Percentiles rank a stretch among this genome's conserved stretches.
Evolutionary conservation across 2,888 invertebrate species (phyloP).

Genomic region (Papilio protenor): DNA sequence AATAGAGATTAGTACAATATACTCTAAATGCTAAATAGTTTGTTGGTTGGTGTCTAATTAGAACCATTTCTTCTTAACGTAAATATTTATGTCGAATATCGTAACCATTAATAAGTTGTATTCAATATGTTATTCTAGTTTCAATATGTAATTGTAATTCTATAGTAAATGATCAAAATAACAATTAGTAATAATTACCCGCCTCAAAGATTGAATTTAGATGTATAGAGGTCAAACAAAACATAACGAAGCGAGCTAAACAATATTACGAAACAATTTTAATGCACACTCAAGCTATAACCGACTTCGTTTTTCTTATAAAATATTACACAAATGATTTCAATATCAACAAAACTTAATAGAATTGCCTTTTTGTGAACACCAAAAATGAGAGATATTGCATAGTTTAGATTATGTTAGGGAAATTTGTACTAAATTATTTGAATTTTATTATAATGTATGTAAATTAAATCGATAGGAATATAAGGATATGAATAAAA

Average conservation of each 20-base stretch:
- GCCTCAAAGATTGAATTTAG: background rate
- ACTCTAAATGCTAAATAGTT: background rate
- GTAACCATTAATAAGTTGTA: background rate
- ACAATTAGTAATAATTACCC: background rate
- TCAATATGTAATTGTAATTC: background rate
- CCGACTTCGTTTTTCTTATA: background rate
- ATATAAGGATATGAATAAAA: background rate
- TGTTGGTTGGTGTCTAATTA: background rate
- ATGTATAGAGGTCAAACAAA: constrained; percentile 7
- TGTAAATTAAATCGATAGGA: background rate
- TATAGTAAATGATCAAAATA: background rate
- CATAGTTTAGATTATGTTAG: background rate
- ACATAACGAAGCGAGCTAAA: background rate
- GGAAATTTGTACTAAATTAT: background rate
- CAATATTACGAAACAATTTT: constrained; percentile 1
- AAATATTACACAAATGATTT: background rate
- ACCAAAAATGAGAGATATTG: background rate
- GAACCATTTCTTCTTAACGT: background rate
- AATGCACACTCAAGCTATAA: background rate
- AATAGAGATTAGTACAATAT: too few species aligned
- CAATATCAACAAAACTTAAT: background rate
- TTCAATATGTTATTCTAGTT: background rate
- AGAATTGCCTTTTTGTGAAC: constrained; percentile 1
- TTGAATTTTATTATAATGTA: background rate
- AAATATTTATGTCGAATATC: background rate